Percentiles rank a stretch among this genome's conserved stretches.
Conservation (phyloP, 2,888 invertebrate species). For the Trichacis sp. region DNA sequence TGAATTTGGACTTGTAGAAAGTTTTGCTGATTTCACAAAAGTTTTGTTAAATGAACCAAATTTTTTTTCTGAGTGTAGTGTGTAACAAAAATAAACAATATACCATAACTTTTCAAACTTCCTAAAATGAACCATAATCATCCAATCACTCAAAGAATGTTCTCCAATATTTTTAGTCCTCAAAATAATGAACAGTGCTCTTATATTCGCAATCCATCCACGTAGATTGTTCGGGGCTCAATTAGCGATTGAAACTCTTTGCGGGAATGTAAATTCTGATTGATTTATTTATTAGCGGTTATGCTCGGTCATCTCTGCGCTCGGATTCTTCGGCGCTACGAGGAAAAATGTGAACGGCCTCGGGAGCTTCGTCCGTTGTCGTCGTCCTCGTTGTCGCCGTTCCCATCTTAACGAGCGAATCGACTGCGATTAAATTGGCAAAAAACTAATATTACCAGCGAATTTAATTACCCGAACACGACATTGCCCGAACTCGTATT, state of each 20-base stretch:
- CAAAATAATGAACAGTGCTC: too few relatives aligned
- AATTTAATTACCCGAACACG: conserved; percentile 52
- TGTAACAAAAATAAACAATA: too few relatives aligned
- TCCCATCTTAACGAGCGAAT: conserved; percentile 55
- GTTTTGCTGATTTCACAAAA: too few relatives aligned
- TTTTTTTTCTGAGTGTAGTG: too few relatives aligned
- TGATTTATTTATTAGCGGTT: conserved; percentile 56
- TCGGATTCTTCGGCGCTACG: conserved; percentile 56
- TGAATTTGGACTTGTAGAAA: too few relatives aligned
- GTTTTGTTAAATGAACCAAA: too few relatives aligned
- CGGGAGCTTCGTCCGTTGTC: conserved; percentile 35
- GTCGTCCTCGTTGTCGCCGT: conserved; percentile 35
- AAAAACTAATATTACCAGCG: conserved; percentile 59
- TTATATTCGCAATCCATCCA: too few relatives aligned
- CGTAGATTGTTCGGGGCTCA: too few relatives aligned
- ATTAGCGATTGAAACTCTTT: conserved; percentile 58
- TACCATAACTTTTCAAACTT: too few relatives aligned
- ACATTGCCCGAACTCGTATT: conserved; percentile 47
- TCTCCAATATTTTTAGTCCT: too few relatives aligned
- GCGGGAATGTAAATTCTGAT: conserved; percentile 59
- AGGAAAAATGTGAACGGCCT: conserved; percentile 57
- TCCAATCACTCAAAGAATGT: too few relatives aligned
- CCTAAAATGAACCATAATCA: too few relatives aligned
- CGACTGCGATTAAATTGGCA: conserved; percentile 51
- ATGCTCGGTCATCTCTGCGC: conserved; percentile 42